These are phyloP conservation scores for Aphyosemion australe DNA, from an alignment of 2,113 vertebrate genomes.

Conservation along the genomic window DNA sequence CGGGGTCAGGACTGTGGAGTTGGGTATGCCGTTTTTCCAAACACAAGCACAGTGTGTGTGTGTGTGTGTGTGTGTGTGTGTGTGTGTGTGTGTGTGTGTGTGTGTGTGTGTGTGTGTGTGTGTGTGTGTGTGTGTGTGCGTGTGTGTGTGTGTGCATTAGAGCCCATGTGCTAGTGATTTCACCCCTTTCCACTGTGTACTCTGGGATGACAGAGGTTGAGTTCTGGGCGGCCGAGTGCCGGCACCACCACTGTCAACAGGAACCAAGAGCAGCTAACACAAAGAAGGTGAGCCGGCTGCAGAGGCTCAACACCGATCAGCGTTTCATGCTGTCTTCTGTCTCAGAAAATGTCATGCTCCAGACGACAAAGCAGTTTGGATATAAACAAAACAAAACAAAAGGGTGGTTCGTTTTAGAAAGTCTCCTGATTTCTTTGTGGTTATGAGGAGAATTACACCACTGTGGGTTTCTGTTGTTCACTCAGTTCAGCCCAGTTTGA, in stretches of 20 bases:
- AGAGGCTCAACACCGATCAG: constrained; percentile 32
- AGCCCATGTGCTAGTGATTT: constrained; percentile 79
- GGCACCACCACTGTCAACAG: constrained; percentile 56
- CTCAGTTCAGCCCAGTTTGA: too few species aligned
- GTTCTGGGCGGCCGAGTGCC: constrained; percentile 46
- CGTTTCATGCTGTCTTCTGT: constrained; percentile 8
- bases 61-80: too few species aligned
- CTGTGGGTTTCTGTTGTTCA: too few species aligned
- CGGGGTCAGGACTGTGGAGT: constrained; percentile 12
- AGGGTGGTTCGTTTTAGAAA: too few species aligned
- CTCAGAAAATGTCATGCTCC: constrained; percentile 26
- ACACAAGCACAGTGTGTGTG: too few species aligned
- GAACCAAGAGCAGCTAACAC: constrained; percentile 37
- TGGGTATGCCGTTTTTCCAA: constrained; percentile 18
- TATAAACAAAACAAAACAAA: too few species aligned
- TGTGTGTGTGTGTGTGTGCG: constrained; percentile 36
- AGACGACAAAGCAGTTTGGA: background rate
- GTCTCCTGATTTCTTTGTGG: too few species aligned
- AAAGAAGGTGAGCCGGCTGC: constrained; percentile 20
- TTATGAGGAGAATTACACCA: too few species aligned
- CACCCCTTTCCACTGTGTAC: constrained; percentile 44
- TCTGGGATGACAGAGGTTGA: constrained; percentile 59
- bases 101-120: constrained; percentile 33
- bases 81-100: constrained; percentile 40
- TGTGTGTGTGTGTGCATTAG: constrained; percentile 42